These are phyloP conservation scores for Madoqua kirkii DNA, from an alignment of 2,113 vertebrate species.

Conservation along the genomic window DNA sequence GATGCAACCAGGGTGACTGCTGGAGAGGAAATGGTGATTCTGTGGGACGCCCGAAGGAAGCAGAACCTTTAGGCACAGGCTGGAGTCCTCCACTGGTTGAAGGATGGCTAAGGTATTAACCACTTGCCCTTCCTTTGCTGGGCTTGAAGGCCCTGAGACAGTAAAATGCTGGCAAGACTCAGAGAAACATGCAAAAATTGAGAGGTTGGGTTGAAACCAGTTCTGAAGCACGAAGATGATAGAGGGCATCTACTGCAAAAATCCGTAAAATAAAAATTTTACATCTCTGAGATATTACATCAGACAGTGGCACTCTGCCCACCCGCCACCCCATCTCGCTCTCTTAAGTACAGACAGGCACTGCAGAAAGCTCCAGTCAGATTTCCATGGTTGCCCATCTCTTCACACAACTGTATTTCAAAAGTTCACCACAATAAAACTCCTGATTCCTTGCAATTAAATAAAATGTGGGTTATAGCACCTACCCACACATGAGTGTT, in stretches of 20 bases:
- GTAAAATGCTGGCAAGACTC: neutral
- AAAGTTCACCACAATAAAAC: neutral
- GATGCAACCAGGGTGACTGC: neutral
- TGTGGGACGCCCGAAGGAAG: neutral
- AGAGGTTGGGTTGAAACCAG: neutral
- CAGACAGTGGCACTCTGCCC: neutral
- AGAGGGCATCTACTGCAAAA: neutral
- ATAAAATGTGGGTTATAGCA: neutral
- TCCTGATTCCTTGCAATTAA: slow-evolving; percentile 23
- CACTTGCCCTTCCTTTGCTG: neutral
- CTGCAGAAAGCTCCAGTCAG: neutral
- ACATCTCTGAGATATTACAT: neutral
- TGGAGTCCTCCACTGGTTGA: neutral
- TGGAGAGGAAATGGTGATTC: neutral
- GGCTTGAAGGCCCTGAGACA: neutral
- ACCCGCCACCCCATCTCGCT: neutral
- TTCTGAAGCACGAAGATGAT: neutral
- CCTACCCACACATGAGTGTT: neutral
- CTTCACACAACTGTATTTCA: neutral
- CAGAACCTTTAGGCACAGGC: neutral
- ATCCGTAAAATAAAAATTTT: neutral
- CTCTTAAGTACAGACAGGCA: neutral
- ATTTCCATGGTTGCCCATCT: slow-evolving; percentile 47
- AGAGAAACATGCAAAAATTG: neutral
- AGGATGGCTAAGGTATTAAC: neutral